phyloP scores from a whole-genome alignment of 53 echinoderm and acorn worm genomes.

The Hippasteria phrygiana region DNA sequence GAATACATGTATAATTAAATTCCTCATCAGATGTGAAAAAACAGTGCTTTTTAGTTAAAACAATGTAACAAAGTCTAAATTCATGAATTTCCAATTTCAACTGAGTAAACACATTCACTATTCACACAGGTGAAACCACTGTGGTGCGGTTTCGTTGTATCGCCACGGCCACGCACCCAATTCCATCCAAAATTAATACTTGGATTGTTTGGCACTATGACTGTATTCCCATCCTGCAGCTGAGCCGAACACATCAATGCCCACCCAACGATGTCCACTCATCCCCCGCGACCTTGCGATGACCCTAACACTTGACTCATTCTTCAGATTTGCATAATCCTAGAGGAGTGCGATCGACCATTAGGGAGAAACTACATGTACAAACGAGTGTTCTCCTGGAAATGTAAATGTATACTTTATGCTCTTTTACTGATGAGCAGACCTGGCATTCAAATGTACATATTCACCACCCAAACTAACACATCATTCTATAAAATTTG shows the following conservation, averaged over 20 bases:
- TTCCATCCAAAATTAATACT: conserved; percentile 27
- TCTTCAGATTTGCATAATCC: conserved; percentile 55
- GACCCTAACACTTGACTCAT: conserved; percentile 54
- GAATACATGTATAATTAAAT: too few relatives aligned
- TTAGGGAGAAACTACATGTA: neutral
- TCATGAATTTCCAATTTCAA: neutral
- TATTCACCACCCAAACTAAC: too few relatives aligned
- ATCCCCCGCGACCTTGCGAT: conserved; percentile 35
- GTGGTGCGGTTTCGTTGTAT: neutral
- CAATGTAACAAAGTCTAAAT: too few relatives aligned
- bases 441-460: too few relatives aligned
- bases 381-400: too few relatives aligned
- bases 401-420: too few relatives aligned
- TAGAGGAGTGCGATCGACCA: neutral
- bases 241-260: neutral
- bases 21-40: too few relatives aligned
- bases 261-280: conserved; percentile 16
- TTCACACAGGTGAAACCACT: neutral
- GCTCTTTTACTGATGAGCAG: too few relatives aligned
- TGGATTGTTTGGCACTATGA: neutral
- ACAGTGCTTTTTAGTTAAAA: too few relatives aligned
- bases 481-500: too few relatives aligned
- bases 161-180: neutral
- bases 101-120: neutral
- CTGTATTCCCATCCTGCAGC: neutral